Evolutionary conservation across 2,888 invertebrate species (phyloP), one percentile per base, ranked within the genome.

Genomic region (Archips crataeganus): DNA sequence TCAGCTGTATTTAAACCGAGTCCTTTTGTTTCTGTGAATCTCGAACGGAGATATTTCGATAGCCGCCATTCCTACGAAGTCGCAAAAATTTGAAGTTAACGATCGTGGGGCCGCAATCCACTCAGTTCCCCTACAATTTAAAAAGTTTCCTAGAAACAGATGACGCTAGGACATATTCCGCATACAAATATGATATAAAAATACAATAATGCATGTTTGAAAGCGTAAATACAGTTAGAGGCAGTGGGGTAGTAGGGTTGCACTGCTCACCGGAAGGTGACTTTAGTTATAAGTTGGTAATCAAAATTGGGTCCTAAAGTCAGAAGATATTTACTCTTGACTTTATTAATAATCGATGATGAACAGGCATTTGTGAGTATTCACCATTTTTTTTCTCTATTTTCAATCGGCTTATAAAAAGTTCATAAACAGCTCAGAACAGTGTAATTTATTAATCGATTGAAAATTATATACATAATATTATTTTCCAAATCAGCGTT

Each of bases 91-190:
- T 69, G 69, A 47, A 75, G 71, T 54, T 74, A 61, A 75, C 78
- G 78, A 71, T 75, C 72, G 74, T 67, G 74, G 71, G 77, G 75
- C 75, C 74, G 78, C 84, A 85, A 82, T 84, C 85, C 85, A 15
- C 84, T 85, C 81, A 80, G 79, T 81, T 81, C 83, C 87, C 86
- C 87, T 81, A 83, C 87, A 87, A 85, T 90, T 92, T 90, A 88
- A 88, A 91, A 92, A 90, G 88, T 90, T 90, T 79, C 79, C 83
- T 83, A 84, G 86, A 87, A 88, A 84, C 92, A 93, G 90, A 93
- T 93, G 93, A 88, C 90, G 87, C 87, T 78, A 80, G 80, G 77
- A 84, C 91, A 82, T 84, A 86, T 81, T 81, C 87, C 84, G 92
- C 89, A 93, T 93, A 93, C 92, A 86, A 89, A 93, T 90, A 80